Percentiles rank a stretch among this genome's conserved stretches.
phyloP scores from a whole-genome alignment of 2,113 vertebrate genomes.

The Plecturocebus donacophilus region DNA sequence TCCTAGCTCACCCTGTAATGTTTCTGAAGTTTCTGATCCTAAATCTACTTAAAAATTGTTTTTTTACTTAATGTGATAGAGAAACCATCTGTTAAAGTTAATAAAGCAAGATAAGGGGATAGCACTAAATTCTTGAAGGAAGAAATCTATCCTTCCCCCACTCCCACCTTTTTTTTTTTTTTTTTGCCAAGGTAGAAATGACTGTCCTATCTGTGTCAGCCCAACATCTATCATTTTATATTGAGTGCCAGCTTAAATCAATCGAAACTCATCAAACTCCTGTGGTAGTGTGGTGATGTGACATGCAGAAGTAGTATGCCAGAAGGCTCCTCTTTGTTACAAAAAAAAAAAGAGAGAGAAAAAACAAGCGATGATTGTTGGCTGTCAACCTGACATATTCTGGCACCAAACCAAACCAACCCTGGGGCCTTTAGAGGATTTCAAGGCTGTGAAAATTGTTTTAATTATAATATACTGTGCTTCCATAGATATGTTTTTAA shows the following conservation, averaged over 20 bases:
- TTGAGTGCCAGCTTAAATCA: constrained; percentile 38
- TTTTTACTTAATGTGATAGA: neutral
- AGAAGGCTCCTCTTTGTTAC: constrained; percentile 45
- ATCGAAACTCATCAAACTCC: constrained; percentile 23
- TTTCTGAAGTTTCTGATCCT: neutral
- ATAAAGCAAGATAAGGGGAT: neutral
- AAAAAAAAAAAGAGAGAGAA: neutral
- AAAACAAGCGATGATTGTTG: constrained; percentile 62
- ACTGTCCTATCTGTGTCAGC: neutral
- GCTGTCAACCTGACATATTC: constrained; percentile 62
- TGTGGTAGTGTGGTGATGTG: constrained; percentile 38
- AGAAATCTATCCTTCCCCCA: neutral
- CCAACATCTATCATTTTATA: constrained; percentile 5
- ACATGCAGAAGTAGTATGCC: neutral
- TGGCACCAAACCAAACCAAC: constrained; percentile 72
- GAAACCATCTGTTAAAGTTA: neutral
- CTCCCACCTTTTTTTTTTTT: too few species aligned
- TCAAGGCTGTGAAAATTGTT: constrained; percentile 54
- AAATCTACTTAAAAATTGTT: neutral
- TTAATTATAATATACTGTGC: constrained; percentile 59
- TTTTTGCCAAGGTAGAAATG: neutral
- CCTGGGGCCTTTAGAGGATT: constrained; percentile 60
- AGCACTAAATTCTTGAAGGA: neutral
- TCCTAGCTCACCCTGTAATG: neutral
- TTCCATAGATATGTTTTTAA: constrained; percentile 28